phyloP scores from a whole-genome alignment of 2,113 vertebrate species.

The Mobula hypostoma region DNA sequence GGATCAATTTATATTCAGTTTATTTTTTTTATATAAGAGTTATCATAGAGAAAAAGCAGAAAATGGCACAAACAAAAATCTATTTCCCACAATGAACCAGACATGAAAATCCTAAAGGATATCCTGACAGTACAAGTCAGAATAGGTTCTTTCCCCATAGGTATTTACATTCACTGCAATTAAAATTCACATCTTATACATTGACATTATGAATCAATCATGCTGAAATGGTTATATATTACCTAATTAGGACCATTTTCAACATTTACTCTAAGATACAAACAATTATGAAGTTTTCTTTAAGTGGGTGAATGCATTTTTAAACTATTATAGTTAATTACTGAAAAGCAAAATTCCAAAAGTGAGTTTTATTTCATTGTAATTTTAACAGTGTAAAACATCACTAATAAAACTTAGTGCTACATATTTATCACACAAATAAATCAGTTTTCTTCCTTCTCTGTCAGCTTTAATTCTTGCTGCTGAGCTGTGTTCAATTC shows the following conservation, averaged over 20 bases:
- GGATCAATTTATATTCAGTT: slow-evolving; percentile 2
- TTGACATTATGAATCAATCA: slow-evolving; percentile 1
- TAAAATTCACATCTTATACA: slow-evolving; percentile 1
- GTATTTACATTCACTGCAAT: not conserved
- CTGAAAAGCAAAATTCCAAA: not conserved
- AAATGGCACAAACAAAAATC: not conserved
- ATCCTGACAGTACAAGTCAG: not conserved
- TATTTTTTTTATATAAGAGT: not conserved
- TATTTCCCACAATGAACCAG: not conserved
- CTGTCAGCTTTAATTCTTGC: not conserved
- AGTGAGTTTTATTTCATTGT: not conserved
- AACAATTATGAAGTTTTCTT: not conserved
- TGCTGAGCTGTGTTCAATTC: not conserved
- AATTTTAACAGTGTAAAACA: not conserved
- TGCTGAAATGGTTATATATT: not conserved
- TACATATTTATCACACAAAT: slow-evolving; percentile 5
- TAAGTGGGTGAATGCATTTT: not conserved
- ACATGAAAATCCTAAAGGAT: not conserved
- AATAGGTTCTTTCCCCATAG: not conserved
- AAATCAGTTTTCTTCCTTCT: not conserved
- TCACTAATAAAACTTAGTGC: slow-evolving; percentile 31
- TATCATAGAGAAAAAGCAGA: not conserved
- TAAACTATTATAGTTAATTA: not conserved
- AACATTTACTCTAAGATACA: not conserved
- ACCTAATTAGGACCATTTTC: not conserved